phyloP scores from a whole-genome alignment of 2,888 invertebrate species.

The Cloeon dipterum region DNA sequence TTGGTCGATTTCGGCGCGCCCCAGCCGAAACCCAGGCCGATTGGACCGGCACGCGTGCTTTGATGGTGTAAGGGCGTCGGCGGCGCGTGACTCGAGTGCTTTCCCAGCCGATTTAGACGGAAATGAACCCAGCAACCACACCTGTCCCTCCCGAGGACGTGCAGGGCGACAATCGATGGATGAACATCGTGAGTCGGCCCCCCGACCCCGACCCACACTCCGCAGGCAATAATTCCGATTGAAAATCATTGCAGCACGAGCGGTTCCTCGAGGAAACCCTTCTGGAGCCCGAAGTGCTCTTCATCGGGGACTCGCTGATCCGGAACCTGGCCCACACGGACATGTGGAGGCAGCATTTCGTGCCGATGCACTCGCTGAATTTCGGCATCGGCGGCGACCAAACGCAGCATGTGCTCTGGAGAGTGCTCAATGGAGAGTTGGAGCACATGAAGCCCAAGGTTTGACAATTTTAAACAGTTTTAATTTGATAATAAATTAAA shows the following conservation, averaged over 20 bases:
- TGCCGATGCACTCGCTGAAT: conserved; percentile 75
- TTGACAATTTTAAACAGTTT: conserved; percentile 10
- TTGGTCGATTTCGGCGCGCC: too few species aligned
- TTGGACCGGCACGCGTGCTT: too few species aligned
- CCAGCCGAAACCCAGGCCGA: too few species aligned
- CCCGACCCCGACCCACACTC: too few species aligned
- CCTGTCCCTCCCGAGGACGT: conserved; percentile 48
- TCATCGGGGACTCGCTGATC: conserved; percentile 73
- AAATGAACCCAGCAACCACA: conserved; percentile 54
- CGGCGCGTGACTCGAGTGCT: too few species aligned
- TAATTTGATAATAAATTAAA: too few species aligned
- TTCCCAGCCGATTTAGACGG: too few species aligned
- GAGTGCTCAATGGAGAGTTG: conserved; percentile 70
- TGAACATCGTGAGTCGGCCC: conserved; percentile 43
- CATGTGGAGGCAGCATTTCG: conserved; percentile 77
- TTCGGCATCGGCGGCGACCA: conserved; percentile 75
- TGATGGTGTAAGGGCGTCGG: too few species aligned
- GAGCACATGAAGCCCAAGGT: conserved; percentile 78
- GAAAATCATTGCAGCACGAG: conserved; percentile 42
- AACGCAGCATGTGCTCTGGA: conserved; percentile 76
- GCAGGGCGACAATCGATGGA: conserved; percentile 71
- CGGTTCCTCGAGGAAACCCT: conserved; percentile 66
- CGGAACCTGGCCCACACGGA: conserved; percentile 62
- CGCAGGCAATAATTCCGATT: too few species aligned
- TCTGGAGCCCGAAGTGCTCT: conserved; percentile 79